A percentile compares a stretch with the other conserved stretches of the same genome.
Evolutionary conservation across 2,888 invertebrate genomes (phyloP).

Genomic region (Harpalus rubripes): DNA sequence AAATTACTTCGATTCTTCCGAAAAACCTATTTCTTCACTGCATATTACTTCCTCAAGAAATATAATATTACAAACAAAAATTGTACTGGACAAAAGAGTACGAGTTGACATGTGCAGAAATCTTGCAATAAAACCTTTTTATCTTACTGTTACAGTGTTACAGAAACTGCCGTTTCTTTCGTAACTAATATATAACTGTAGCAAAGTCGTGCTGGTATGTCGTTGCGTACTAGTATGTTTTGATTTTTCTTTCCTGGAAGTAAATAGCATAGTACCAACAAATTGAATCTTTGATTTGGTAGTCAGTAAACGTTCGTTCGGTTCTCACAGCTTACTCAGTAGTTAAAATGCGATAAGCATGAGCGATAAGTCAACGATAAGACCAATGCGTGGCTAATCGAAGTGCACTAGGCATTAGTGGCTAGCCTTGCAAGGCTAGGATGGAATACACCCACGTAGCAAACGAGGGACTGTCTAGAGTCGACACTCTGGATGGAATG

Average conservation of each 20-base stretch:
- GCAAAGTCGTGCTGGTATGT: not conserved
- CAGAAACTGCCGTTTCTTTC: conserved; percentile 11
- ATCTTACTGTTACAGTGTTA: not conserved
- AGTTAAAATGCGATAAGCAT: conserved; percentile 1
- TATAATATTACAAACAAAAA: not conserved
- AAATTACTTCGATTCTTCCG: too few relatives aligned
- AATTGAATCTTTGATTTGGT: not conserved
- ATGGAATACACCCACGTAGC: not conserved
- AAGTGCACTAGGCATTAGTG: not conserved
- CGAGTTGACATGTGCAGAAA: not conserved
- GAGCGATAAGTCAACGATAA: not conserved
- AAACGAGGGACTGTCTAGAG: too few relatives aligned
- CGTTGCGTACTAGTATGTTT: not conserved
- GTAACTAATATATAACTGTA: conserved; percentile 22
- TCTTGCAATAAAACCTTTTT: not conserved
- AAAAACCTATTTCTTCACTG: too few relatives aligned
- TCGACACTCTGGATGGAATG: not conserved
- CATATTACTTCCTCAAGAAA: too few relatives aligned
- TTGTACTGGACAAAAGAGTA: not conserved
- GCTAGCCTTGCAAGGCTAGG: conserved; percentile 12
- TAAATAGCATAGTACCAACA: not conserved
- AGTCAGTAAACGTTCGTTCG: not conserved
- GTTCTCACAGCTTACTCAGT: conserved; percentile 8
- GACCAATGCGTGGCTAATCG: conserved; percentile 17
- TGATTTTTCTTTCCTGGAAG: conserved; percentile 10